Evolutionary conservation across 2,888 invertebrate genomes (phyloP).

Genomic region (Maniola hyperantus): DNA sequence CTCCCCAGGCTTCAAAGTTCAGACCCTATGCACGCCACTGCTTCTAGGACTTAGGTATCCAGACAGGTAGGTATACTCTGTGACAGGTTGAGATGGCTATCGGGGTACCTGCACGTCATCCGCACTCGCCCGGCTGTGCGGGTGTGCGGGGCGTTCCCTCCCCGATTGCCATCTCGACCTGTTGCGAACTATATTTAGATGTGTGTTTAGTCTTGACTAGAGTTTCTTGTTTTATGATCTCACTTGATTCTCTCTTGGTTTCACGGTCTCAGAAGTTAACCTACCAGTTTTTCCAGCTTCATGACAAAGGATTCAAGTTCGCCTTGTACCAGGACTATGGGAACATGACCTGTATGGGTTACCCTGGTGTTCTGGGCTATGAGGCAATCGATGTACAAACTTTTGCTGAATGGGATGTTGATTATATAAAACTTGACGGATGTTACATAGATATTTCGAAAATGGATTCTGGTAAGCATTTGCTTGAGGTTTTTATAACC

Average conservation of each 20-base stretch:
- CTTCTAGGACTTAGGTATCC: too few species aligned
- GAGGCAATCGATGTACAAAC: slow-evolving; percentile 87
- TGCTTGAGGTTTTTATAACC: not conserved
- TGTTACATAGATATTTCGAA: slow-evolving; percentile 84
- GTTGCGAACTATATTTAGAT: too few species aligned
- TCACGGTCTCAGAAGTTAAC: not conserved
- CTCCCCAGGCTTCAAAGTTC: too few species aligned
- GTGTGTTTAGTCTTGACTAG: too few species aligned
- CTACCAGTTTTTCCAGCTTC: slow-evolving; percentile 79
- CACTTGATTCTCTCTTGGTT: not conserved
- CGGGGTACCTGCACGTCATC: too few species aligned
- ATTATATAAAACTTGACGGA: slow-evolving; percentile 92
- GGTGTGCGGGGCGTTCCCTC: too few species aligned
- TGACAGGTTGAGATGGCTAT: too few species aligned
- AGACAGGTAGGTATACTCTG: too few species aligned
- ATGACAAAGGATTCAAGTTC: slow-evolving; percentile 88
- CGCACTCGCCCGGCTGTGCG: too few species aligned
- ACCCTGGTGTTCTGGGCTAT: slow-evolving; percentile 87
- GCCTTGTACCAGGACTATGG: slow-evolving; percentile 93
- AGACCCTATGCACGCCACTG: too few species aligned
- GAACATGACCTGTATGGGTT: slow-evolving; percentile 88
- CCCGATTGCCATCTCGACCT: too few species aligned
- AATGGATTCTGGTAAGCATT: slow-evolving; percentile 78
- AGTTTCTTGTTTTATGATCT: too few species aligned
- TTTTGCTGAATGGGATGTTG: slow-evolving; percentile 91